phyloP scores from a whole-genome alignment of 2,797 vertebrate genomes.

The Esox masquinongy region DNA sequence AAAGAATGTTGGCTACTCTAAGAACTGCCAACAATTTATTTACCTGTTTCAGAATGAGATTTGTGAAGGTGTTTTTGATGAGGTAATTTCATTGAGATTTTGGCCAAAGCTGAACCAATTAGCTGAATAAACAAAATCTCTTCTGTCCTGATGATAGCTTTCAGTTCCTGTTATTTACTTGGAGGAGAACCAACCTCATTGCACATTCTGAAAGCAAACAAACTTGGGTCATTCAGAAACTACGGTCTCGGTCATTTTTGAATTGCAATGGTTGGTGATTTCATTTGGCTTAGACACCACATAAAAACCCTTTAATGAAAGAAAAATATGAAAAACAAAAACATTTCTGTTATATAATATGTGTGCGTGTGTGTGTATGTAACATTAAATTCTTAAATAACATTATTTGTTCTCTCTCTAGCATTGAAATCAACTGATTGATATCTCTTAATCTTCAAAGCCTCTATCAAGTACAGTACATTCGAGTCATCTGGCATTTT shows the following conservation, averaged over 20 bases:
- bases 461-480: no score
- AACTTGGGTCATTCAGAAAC: slow-evolving; percentile 9
- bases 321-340: no score
- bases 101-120: slow-evolving; percentile 61
- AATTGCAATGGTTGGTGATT: no score
- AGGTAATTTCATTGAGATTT: slow-evolving; percentile 30
- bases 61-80: slow-evolving; percentile 33
- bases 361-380: no score
- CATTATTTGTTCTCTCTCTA: no score
- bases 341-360: no score
- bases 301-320: no score
- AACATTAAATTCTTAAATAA: no score
- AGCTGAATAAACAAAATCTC: slow-evolving; percentile 54
- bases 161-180: slow-evolving; percentile 56
- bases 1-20: slow-evolving; percentile 49
- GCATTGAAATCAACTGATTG: no score
- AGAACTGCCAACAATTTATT: slow-evolving; percentile 47
- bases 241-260: not conserved
- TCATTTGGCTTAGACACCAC: no score
- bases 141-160: slow-evolving; percentile 51
- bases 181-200: slow-evolving; percentile 31
- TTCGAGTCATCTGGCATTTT: no score
- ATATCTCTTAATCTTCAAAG: no score
- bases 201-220: slow-evolving; percentile 47
- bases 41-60: slow-evolving; percentile 32